Base-by-base conservation (phyloP, 2,797 vertebrate genomes). In the Luscinia megarhynchos region DNA sequence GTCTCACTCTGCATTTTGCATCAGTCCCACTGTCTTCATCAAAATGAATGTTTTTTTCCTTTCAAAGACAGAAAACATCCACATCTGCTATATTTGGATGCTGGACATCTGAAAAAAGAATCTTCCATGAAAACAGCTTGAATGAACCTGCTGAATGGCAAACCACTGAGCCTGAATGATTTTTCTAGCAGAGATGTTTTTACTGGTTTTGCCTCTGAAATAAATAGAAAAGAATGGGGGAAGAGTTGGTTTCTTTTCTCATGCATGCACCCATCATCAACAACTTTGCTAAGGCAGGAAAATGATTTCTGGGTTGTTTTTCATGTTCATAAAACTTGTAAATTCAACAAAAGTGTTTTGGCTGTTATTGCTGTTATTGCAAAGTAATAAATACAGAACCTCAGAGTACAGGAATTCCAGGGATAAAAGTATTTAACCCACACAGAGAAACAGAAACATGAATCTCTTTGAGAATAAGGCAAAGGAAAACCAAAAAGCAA, bases 81-180 rank as follows among this genome's bases (percentile, higher is more conserved):
- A 75, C 58, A 63, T 79, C n/a, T 84, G 51, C 91, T 93, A 80
- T 87, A 89, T 91, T 85, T 94, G 72, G 74, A 70, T 63, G 45
- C 43, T 67, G 93, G 77, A 86, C 80, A 88, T 93, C 83, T 86
- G 89, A 95, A 84, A 94, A 96, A 95, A 91, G 69, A 62, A 90
- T 94, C 69, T 76, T 46, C 36, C 43, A 14, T 55, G 45, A 54
- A 94, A 91, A 82, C 1, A 92, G 77, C 34, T 58, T 92, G 84
- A 74, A 67, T 95, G 88, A 92, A 90, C 80, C 63, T 82, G 63
- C 63, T 89, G 83, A 86, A 95, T 82, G 84, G 74, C 43, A 88
- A 84, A 63, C 26, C 62, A n/a, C 57, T 92, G 1, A 80, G 66
- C 32, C 55, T 12, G n/a, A 85, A 61, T 51, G 54, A 69, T 69